Base-by-base conservation (phyloP, 2,888 invertebrate species). In the Pseudococcus longispinus region DNA sequence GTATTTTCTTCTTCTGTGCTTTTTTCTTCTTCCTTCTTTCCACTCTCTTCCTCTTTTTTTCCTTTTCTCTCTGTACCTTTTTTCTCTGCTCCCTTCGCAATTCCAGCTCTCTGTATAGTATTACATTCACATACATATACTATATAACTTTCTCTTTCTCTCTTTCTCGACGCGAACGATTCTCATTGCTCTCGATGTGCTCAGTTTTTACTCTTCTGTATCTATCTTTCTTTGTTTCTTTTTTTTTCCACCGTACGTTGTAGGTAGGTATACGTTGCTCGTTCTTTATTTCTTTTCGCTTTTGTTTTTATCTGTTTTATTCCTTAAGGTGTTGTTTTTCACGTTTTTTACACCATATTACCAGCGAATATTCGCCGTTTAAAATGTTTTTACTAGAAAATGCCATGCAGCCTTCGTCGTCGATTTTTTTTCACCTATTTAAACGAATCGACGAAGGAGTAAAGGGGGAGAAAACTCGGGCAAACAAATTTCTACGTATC, bases 301-400 rank as follows among this genome's bases (percentile, higher is more conserved):
- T 85, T 85, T 37, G 65, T 85, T 85, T 85, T 85, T 85, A 85
- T 65, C 85, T 37, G 42, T 70, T 85, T 65, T 70, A 85, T 85
- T 85, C 85, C 85, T 85, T 29, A 70, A 85, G 85, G 83, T 65
- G 65, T 70, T 85, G 65, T 85, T 85, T 85, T 85, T 65, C 44
- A 85, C 85, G 32, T 65, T 70, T 74, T 74, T 74, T 83, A 83
- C 83, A 51, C 83, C 83, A 55, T 51, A 83, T 83, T 83, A 83
- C 82, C 83, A 32, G 55, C 83, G 83, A 83, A 83, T 83, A 83
- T 83, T 83, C 83, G 83, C 55, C 83, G 83, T 83, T 83, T 83
- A 51, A 83, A 83, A 83, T 55, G 83, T 83, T 83, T 83, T 51
- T 51, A 83, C 51, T 29, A 26, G 51, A 55, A 55, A 83, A 83